Evolutionary conservation across 2,888 invertebrate species (phyloP).

Genomic region (Crioceris asparagi): DNA sequence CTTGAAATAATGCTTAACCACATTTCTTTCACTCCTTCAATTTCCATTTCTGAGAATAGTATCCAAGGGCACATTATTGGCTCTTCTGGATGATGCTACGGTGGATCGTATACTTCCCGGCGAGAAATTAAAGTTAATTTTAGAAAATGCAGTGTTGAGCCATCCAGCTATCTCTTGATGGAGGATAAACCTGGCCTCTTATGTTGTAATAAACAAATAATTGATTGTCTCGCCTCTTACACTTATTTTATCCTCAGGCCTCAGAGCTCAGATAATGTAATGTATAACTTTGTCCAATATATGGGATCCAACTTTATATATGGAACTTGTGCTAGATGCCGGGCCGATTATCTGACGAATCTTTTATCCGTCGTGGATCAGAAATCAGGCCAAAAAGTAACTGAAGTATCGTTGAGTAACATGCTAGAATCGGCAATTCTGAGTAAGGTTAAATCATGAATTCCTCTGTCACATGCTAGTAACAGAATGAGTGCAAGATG

Average conservation of each 20-base stretch:
- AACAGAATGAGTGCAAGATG: neutral
- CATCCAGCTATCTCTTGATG: constrained; percentile 7
- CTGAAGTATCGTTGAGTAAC: neutral
- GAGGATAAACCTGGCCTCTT: constrained; percentile 11
- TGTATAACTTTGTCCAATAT: neutral
- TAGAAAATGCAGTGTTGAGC: constrained; percentile 4
- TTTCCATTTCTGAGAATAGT: constrained; percentile 11
- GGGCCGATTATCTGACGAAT: neutral
- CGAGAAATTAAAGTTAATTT: constrained; percentile 11
- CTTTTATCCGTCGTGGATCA: neutral
- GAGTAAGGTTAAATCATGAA: neutral
- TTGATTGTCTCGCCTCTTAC: neutral
- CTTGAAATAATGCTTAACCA: constrained; percentile 10
- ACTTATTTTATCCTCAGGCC: neutral
- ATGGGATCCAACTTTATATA: neutral
- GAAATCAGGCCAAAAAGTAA: neutral
- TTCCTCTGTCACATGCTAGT: neutral
- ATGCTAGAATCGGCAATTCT: neutral
- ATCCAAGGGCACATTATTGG: constrained; percentile 10
- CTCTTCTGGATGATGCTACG: constrained; percentile 10
- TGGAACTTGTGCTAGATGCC: neutral
- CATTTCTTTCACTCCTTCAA: constrained; percentile 9
- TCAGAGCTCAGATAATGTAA: no score
- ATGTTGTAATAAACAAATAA: neutral
- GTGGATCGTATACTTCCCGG: constrained; percentile 14